Conservation (phyloP, 2,797 vertebrate species). For the Poecilia wingei region DNA sequence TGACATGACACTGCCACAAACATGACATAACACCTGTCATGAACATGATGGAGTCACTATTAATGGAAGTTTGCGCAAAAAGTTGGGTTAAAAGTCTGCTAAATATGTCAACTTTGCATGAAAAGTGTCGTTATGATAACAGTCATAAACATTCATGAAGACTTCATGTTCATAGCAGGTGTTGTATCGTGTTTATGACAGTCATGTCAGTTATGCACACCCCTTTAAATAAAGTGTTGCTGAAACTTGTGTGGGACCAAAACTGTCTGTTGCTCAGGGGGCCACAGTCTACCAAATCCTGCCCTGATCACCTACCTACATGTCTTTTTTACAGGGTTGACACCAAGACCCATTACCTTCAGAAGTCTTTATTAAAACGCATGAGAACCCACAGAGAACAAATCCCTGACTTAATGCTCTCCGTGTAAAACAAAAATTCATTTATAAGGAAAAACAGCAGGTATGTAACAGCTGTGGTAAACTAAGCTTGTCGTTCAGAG, state of each 20-base stretch:
- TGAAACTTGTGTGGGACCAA: background rate
- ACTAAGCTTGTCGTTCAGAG: conserved; percentile 25
- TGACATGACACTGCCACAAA: too few species aligned
- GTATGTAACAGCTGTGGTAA: conserved; percentile 49
- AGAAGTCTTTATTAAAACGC: conserved; percentile 41
- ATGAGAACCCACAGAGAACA: conserved; percentile 22
- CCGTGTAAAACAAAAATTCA: conserved; percentile 40
- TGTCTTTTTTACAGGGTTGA: conserved; percentile 5
- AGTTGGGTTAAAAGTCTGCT: too few species aligned
- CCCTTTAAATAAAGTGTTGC: too few species aligned
- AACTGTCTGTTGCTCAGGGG: background rate
- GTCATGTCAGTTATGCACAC: too few species aligned
- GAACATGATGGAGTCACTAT: too few species aligned
- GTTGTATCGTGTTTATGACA: too few species aligned
- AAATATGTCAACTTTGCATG: too few species aligned
- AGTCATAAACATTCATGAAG: too few species aligned
- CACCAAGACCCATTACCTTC: conserved; percentile 20
- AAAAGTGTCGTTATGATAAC: too few species aligned
- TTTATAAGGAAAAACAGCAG: conserved; percentile 32
- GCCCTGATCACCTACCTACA: background rate
- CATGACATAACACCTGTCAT: too few species aligned
- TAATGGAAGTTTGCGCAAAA: too few species aligned
- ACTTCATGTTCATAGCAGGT: too few species aligned
- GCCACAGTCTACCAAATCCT: background rate
- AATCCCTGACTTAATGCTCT: conserved; percentile 47